These are phyloP conservation scores for Meriones unguiculatus DNA, from an alignment of 2,113 vertebrate genomes.

Conservation along the genomic window DNA sequence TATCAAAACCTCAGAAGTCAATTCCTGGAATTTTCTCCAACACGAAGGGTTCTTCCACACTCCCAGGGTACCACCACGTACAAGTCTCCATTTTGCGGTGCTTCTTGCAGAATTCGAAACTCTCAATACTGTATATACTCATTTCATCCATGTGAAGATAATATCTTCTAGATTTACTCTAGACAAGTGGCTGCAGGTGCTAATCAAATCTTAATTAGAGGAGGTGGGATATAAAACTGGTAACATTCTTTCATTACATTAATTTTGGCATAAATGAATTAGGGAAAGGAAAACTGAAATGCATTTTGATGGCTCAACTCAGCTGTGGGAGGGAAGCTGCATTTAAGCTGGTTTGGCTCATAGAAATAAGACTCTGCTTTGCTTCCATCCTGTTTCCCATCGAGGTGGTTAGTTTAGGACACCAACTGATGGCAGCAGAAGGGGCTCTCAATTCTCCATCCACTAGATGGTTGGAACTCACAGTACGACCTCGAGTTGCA, in stretches of 20 bases:
- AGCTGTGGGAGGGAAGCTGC: neutral
- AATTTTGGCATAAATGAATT: conserved; percentile 27
- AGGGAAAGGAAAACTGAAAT: conserved; percentile 14
- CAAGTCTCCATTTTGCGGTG: neutral
- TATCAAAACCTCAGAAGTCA: neutral
- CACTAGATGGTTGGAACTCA: conserved; percentile 48
- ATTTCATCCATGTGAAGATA: neutral
- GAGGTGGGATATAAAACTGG: neutral
- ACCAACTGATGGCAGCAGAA: neutral
- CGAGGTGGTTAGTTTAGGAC: neutral
- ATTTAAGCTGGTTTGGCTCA: neutral
- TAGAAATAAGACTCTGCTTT: neutral
- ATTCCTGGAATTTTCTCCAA: neutral
- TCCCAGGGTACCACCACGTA: neutral
- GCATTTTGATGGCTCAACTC: neutral
- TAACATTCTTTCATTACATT: conserved; percentile 34
- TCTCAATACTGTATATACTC: neutral
- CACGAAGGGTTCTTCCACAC: neutral
- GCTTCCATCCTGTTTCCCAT: neutral
- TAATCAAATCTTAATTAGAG: neutral
- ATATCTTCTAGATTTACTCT: neutral
- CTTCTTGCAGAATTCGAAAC: neutral
- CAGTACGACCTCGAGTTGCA: conserved; percentile 68
- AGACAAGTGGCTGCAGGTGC: conserved; percentile 13
- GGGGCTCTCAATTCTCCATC: neutral